These are phyloP conservation scores for Calameuta filiformis DNA, from an alignment of 2,888 invertebrate genomes.

Conservation along the genomic window DNA sequence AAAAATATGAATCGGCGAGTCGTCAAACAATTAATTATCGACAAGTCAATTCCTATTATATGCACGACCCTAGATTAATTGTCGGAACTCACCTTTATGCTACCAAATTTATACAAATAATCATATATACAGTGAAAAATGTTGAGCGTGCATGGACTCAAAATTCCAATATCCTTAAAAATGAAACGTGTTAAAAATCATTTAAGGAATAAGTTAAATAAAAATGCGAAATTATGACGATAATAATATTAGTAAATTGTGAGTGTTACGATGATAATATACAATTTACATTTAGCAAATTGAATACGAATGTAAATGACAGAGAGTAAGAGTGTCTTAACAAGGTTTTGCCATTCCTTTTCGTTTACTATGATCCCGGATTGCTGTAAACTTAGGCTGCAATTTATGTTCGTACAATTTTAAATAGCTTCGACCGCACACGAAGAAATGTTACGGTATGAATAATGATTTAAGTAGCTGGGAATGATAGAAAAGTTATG, in stretches of 20 bases:
- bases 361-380: neutral
- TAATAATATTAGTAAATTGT: constrained; percentile 18
- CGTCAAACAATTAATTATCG: neutral
- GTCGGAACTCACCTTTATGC: neutral
- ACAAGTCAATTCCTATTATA: neutral
- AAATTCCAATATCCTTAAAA: constrained; percentile 11
- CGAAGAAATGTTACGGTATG: neutral
- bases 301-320: constrained; percentile 7
- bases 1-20: neutral
- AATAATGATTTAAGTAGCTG: too few relatives aligned
- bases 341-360: neutral
- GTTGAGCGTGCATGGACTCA: constrained; percentile 16
- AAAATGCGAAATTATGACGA: constrained; percentile 15
- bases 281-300: neutral
- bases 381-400: neutral
- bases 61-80: neutral
- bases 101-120: neutral
- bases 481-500: too few relatives aligned
- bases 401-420: neutral
- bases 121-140: neutral
- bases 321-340: neutral
- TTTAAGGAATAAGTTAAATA: constrained; percentile 26
- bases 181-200: constrained; percentile 16
- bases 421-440: neutral
- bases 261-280: neutral